phyloP scores from a whole-genome alignment of 1,140 invertebrate genomes.

The Tetranychus urticae region DNA sequence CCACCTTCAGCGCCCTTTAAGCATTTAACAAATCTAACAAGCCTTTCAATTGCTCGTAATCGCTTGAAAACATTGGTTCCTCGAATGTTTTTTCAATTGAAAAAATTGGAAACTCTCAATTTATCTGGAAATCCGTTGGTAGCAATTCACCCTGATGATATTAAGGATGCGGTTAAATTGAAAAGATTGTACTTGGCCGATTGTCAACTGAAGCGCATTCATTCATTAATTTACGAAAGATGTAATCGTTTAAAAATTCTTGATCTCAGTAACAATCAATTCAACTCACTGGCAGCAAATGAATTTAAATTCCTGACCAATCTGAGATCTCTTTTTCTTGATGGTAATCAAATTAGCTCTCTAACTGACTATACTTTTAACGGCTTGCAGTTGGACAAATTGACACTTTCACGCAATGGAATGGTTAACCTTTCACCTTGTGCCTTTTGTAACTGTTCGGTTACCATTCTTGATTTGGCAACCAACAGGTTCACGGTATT shows the following conservation, averaged over 20 bases:
- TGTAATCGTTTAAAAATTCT: conserved; percentile 13
- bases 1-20: conserved; percentile 42
- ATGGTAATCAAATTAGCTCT: conserved; percentile 43
- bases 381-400: conserved; percentile 23
- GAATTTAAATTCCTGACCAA: conserved; percentile 23
- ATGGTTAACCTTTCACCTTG: conserved; percentile 40
- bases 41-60: conserved; percentile 42
- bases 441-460: conserved; percentile 38
- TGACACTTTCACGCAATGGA: conserved; percentile 39
- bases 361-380: conserved; percentile 44
- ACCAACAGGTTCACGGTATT: conserved; percentile 42
- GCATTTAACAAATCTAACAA: conserved; percentile 33
- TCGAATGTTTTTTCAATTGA: conserved; percentile 36
- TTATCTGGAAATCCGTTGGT: conserved; percentile 44
- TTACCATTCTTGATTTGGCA: conserved; percentile 36
- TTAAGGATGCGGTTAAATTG: conserved; percentile 19
- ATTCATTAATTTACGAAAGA: conserved; percentile 14
- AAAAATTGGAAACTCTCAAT: conserved; percentile 38
- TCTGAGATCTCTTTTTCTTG: conserved; percentile 37
- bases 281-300: conserved; percentile 29
- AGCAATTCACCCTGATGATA: conserved; percentile 35
- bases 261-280: conserved; percentile 35
- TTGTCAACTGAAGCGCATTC: conserved; percentile 13
- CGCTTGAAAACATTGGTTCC: conserved; percentile 37
- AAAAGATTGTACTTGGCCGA: conserved; percentile 36